Base-by-base conservation (phyloP, 2,797 vertebrate genomes). In the Valencia hispanica region DNA sequence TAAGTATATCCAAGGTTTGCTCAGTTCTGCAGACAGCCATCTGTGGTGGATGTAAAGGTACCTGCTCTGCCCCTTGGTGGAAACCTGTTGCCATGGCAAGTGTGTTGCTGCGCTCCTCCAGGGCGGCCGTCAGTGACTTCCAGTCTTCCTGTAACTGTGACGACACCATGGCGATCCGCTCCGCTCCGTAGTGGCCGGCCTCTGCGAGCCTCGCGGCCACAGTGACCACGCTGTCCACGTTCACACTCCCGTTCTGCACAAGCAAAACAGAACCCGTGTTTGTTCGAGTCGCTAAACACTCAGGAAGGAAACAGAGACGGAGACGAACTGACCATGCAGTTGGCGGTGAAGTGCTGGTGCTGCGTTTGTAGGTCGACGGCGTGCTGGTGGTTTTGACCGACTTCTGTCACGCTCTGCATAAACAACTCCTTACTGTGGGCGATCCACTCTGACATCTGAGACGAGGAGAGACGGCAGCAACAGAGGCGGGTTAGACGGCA, bases 331-430 rank as follows among this genome's bases (percentile, higher is more conserved):
- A 99, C 98, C 98, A 99, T 98, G 85, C 97, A 98, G 93, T 99
- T 99, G 96, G 97, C 97, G 80, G 98, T 98, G 77, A 99, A 99
- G 94, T 99, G 98, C 92, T 98, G 98, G 94, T 99, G 98, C 87
- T 99, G 98, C 0, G 96, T 97, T 92, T 99, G 98, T 41, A 99
- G 96, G 93, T 99, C 98, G 0, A 97, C 87, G 53, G 97, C 96
- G 0, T 99, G 97, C 80, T 98, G 97, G 92, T 97, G 97, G 94
- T 96, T 98, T 91, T 97, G 96, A 1, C 98, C 98, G 0, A 99
- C 98, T 88, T 99, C 98, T 0, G 95, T 96, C 90, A 98, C 96
- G 77, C 97, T 97, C 94, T 99, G 98, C 32, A 97, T 84, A 91
- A 99, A 99, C 88, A 99, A 72, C 61, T 99, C 98, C 72, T 97